Percentiles rank a stretch among this genome's conserved stretches.
These are phyloP conservation scores for Pseudolaguvia tuberculata DNA, from an alignment of 2,113 vertebrate genomes.

Conservation along the genomic window DNA sequence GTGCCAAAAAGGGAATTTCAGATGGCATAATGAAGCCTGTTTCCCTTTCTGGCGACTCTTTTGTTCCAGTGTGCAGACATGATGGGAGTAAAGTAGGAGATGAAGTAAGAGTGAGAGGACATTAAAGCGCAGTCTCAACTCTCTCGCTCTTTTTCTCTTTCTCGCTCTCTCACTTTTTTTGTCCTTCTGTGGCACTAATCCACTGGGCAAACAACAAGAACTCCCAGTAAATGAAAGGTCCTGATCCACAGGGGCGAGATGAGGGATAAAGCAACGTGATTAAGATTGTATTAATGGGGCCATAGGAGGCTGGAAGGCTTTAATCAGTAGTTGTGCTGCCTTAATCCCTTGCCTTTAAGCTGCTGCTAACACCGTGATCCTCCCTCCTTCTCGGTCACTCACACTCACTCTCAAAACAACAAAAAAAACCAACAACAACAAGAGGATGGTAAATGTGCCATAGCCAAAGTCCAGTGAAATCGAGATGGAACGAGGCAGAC, in stretches of 20 bases:
- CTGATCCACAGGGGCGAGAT: conserved; percentile 67
- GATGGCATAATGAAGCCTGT: background rate
- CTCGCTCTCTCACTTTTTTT: conserved; percentile 53
- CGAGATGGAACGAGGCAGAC: conserved; percentile 45
- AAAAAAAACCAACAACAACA: too few relatives aligned
- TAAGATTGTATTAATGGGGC: conserved; percentile 79
- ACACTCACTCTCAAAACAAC: conserved; percentile 34
- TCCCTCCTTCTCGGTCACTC: conserved; percentile 49
- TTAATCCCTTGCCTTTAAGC: conserved; percentile 73
- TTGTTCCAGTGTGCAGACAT: conserved; percentile 18
- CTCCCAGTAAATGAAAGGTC: conserved; percentile 70
- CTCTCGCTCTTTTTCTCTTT: conserved; percentile 32
- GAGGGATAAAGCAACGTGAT: conserved; percentile 75
- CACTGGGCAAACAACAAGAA: conserved; percentile 66
- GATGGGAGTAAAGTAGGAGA: conserved; percentile 19
- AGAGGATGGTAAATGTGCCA: conserved; percentile 52
- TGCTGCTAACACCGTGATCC: conserved; percentile 61
- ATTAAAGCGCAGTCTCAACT: conserved; percentile 46
- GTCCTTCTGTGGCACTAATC: conserved; percentile 63
- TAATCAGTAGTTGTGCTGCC: conserved; percentile 73
- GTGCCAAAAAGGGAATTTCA: background rate
- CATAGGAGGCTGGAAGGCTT: conserved; percentile 74
- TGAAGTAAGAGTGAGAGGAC: conserved; percentile 31
- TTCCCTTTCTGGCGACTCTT: conserved; percentile 17
- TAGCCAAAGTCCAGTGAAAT: conserved; percentile 57